Percentiles rank a stretch among this genome's conserved stretches.
Evolutionary conservation across 2,888 invertebrate species (phyloP).

Genomic region (Keiferia lycopersicella): DNA sequence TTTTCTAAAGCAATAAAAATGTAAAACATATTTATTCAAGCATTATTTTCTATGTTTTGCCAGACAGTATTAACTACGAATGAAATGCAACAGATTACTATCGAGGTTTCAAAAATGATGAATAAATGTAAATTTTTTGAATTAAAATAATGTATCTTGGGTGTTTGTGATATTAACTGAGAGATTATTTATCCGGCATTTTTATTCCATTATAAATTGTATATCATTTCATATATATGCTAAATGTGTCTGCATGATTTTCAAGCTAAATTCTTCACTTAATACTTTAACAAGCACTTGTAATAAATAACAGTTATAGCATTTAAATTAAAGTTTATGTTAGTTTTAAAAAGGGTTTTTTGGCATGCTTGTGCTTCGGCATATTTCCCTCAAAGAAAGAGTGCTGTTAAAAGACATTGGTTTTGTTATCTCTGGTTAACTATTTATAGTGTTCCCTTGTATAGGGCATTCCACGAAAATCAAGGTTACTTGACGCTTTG

Average conservation of each 20-base stretch:
- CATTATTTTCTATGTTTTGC: slow-evolving; percentile 40
- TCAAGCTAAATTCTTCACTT: slow-evolving; percentile 11
- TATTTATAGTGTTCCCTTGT: slow-evolving; percentile 64
- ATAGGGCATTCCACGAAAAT: too few relatives aligned
- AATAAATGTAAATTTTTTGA: not conserved
- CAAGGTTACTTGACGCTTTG: too few relatives aligned
- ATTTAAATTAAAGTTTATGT: slow-evolving; percentile 4
- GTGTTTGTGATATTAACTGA: slow-evolving; percentile 31
- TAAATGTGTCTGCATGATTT: not conserved
- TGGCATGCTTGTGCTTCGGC: not conserved
- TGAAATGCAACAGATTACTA: slow-evolving; percentile 29
- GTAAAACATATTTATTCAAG: slow-evolving; percentile 44
- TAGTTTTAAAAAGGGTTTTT: slow-evolving; percentile 5
- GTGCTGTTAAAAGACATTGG: slow-evolving; percentile 67
- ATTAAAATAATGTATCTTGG: slow-evolving; percentile 22
- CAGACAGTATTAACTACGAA: slow-evolving; percentile 50
- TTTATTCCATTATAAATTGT: slow-evolving; percentile 60
- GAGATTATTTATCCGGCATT: slow-evolving; percentile 41
- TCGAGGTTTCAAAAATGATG: slow-evolving; percentile 40
- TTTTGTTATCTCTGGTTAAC: slow-evolving; percentile 68
- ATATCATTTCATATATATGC: not conserved
- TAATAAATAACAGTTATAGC: slow-evolving; percentile 6
- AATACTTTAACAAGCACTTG: slow-evolving; percentile 21
- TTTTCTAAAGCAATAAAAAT: slow-evolving; percentile 58
- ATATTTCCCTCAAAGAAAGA: slow-evolving; percentile 35